These are phyloP conservation scores for Plotosus lineatus DNA, from an alignment of 2,113 vertebrate genomes.

Conservation along the genomic window DNA sequence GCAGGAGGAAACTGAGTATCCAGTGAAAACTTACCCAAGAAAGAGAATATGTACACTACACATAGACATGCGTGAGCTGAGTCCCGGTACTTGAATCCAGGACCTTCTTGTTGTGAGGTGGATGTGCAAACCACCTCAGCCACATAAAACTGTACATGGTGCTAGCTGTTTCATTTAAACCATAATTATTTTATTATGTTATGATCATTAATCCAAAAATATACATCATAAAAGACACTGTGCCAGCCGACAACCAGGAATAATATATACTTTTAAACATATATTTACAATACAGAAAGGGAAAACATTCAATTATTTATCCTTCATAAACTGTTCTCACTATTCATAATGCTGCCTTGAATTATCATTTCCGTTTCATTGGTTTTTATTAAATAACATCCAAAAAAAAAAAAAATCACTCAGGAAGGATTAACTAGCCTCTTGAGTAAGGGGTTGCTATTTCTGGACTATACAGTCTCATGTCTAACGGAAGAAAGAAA, in stretches of 20 bases:
- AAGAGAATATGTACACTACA: too few relatives aligned
- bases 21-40: too few relatives aligned
- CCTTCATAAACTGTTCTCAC: constrained; percentile 68
- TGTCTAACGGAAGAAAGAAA: background rate
- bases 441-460: constrained; percentile 1
- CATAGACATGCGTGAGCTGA: too few relatives aligned
- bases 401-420: constrained; percentile 34
- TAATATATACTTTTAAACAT: constrained; percentile 75
- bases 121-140: too few relatives aligned
- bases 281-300: constrained; percentile 70
- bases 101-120: too few relatives aligned
- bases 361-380: constrained; percentile 84
- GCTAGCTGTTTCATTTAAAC: background rate
- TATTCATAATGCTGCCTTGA: constrained; percentile 90
- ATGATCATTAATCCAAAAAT: constrained; percentile 43
- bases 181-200: constrained; percentile 6
- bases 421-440: constrained; percentile 14
- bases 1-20: too few relatives aligned
- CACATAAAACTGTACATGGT: background rate
- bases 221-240: constrained; percentile 71
- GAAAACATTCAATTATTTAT: constrained; percentile 60
- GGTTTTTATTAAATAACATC: constrained; percentile 77
- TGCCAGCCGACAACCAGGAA: constrained; percentile 41
- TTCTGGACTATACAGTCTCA: constrained; percentile 16
- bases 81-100: too few relatives aligned